Base-by-base conservation (phyloP, 2,888 invertebrate genomes). In the Pristionchus japonicus region DNA sequence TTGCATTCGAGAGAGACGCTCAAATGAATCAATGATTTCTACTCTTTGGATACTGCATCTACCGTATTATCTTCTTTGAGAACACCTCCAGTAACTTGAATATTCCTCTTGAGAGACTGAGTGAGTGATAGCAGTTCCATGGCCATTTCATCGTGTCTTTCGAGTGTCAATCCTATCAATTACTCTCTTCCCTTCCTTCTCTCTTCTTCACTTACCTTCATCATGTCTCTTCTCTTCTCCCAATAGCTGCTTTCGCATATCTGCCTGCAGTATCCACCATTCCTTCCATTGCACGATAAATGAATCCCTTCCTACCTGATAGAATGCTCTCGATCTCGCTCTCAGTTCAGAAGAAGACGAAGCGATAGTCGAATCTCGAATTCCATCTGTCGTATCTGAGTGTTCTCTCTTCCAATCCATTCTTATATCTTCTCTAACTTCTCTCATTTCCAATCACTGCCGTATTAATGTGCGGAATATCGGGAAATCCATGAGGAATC, bases 121-220 rank as follows among this genome's bases (percentile, higher is more conserved):
- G 98, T 97, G 92, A 98, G 96, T 88, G 96, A 95, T n/a, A 98
- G 96, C 97, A 99, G 97, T 93, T 98, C 97, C 92, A 98, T 97
- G 0, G 98, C 97, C 40, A 98, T 97, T 94, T 97, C 97, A 93
- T 97, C 97, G 94, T 98, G 98, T 95, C 97, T 96, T 91, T 97
- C 96, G 9, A 49, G 52, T 47, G 13, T 52, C 31, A 49, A n/a
- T n/a, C 15, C 64, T 27, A 86, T 85, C 27, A 31, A 27, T 86
- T 20, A 11, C 27, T 27, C 27, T 40, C 37, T 40, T 40, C 6
- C 15, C 15, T n/a, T 6, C 1, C 31, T 3, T 15, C 67, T 34
- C 86, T 20, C 37, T 13, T 61, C 7, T 61, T n/a, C 4, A 47
- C 67, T 34, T n/a, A 86, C 74, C 80, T 52, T 74, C 86, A 37